Base-by-base conservation (phyloP, 2,797 vertebrate genomes). In the Myiotriccus ornatus region DNA sequence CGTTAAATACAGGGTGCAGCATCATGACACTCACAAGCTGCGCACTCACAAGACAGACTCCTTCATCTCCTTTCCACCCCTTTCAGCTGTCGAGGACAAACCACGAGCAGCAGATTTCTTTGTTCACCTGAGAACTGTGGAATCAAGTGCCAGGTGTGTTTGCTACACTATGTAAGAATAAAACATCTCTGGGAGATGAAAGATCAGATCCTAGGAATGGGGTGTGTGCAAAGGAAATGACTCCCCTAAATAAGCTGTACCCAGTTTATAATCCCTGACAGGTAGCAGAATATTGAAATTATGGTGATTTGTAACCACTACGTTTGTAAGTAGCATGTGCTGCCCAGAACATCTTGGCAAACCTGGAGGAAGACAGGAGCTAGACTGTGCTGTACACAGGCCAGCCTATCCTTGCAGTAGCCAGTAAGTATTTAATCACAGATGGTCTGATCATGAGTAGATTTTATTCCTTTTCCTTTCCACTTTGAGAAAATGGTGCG, bases 1-100 rank as follows among this genome's bases (percentile, higher is more conserved):
- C 18, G 6, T 52, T 47, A 77, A 70, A 41, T 18, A 44, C 20
- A 14, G 5, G 4, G 4, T 44, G 28, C 8, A 13, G 15, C 27
- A 22, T 19, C 10, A 17, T 8, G 25, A 14, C 18, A 3, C 12
- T 56, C 17, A 7, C 9, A 56, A 85, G 13, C 12, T 44, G 5
- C 0, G 0, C 32, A 62, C n/a, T n/a, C n/a, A n/a, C n/a, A n/a
- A n/a, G 22, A 17, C 5, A 59, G 3, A 7, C 16, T 73, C 14
- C 6, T 55, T 39, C 30, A 41, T 8, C 20, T 52, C 20, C 24
- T 67, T 76, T 56, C 43, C 28, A 23, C 2, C 10, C 62, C 34
- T 39, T 35, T 62, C 24, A 65, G 25, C 16, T 32, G 6, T 23
- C 16, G 14, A 59, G 34, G 28, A 21, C 12, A 52, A 77, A 34